phyloP scores from a whole-genome alignment of 2,113 vertebrate genomes.

The Pao palembangensis region DNA sequence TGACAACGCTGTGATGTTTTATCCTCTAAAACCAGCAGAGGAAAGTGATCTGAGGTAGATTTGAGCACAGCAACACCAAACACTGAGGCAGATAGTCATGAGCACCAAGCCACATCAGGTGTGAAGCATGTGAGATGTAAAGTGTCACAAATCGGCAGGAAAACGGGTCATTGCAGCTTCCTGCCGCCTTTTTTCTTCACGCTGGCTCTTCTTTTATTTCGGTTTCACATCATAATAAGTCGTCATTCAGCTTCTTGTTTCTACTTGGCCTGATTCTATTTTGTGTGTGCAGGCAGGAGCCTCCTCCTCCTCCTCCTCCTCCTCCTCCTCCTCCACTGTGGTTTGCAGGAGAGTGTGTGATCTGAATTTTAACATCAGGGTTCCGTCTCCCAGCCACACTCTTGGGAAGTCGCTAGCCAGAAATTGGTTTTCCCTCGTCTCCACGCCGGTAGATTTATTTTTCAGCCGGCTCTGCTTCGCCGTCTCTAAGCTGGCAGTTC shows the following conservation, averaged over 20 bases:
- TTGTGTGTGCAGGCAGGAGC: background rate
- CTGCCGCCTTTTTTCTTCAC: background rate
- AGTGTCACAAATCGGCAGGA: no score
- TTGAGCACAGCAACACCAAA: no score
- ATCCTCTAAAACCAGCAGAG: no score
- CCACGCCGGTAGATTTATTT: conserved; percentile 12
- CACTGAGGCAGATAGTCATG: no score
- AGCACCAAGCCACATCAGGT: no score
- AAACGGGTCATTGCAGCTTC: no score
- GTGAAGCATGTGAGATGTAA: no score
- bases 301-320: conserved; percentile 1
- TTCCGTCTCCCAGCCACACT: conserved; percentile 45
- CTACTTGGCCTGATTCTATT: background rate
- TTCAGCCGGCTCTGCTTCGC: background rate
- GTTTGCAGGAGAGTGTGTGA: conserved; percentile 56
- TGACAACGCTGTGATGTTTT: no score
- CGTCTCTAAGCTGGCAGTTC: background rate
- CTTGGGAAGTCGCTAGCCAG: conserved; percentile 34
- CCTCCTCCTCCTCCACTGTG: conserved; percentile 6
- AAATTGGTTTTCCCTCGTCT: conserved; percentile 28
- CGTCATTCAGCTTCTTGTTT: no score
- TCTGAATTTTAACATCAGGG: conserved; percentile 66
- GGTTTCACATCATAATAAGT: no score
- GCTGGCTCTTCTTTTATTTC: background rate
- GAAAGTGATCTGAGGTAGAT: no score